Base-by-base conservation (phyloP, 2,797 vertebrate genomes). In the Spondyliosoma cantharus region DNA sequence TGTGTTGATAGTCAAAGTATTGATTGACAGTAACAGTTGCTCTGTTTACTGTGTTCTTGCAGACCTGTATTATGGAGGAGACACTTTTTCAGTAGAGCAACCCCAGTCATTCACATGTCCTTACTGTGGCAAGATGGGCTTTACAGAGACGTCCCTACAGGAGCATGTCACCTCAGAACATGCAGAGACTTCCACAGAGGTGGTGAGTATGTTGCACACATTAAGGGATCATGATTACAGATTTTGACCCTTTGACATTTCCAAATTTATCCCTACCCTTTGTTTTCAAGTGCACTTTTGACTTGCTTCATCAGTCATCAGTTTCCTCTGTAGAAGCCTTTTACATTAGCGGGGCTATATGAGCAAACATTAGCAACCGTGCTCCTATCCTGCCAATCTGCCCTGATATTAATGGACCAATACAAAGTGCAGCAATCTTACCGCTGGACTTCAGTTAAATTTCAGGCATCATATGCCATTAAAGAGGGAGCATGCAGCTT, bases 81-180 rank as follows among this genome's bases (percentile, higher is more conserved):
- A 99, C 95, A 98, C 98, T 60, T 98, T 99, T 93, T 99, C 98
- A 88, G 96, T 98, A 96, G 97, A 99, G 88, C 97, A 99, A 86
- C 98, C 98, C 77, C 98, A 99, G 93, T 97, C 98, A 8, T 99
- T 99, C 86, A 99, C 98, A 87, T 99, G 98, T 96, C 98, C 98
- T 90, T 99, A 98, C 94, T 99, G 98, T 94, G 97, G 98, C 56
- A 99, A 97, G 92, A 99, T 99, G 98, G 98, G 98, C 94, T 98
- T 95, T 91, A 99, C 97, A 1, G 98, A 99, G 96, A 98, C 97
- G 69, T 98, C 98, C 93, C 95, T 99, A 95, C 97, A 99, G 94
- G 98, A 99, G 88, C 98, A 99, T 19, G 97, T 99, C 93, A 96
- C 98, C 94, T 97, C 97, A 77, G 98, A 99, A 85, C 97, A 99